These are phyloP conservation scores for Neomonachus schauinslandi DNA, from an alignment of 2,113 vertebrate genomes.

Conservation along the genomic window DNA sequence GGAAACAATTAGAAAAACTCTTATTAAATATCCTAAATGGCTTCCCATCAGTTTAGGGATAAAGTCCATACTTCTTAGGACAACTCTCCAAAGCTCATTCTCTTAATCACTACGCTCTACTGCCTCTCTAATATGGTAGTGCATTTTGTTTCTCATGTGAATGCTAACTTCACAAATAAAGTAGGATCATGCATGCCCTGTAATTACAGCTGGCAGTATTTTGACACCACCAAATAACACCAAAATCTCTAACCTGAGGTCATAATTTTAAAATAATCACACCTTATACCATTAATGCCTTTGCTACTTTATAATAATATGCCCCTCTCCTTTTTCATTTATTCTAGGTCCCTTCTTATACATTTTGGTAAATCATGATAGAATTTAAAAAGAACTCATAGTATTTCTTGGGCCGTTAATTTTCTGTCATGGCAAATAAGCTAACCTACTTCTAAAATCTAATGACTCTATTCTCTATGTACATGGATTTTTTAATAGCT, in stretches of 20 bases:
- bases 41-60: background rate
- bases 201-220: background rate
- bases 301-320: background rate
- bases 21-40: background rate
- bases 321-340: background rate
- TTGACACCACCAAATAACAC: background rate
- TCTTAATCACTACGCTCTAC: background rate
- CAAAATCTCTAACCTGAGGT: background rate
- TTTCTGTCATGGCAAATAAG: conserved; percentile 38
- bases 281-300: background rate
- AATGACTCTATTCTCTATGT: background rate
- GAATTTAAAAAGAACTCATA: conserved; percentile 18
- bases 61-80: background rate
- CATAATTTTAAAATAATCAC: background rate
- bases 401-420: background rate
- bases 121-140: background rate
- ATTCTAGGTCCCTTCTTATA: background rate
- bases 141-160: conserved; percentile 35
- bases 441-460: background rate
- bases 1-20: background rate
- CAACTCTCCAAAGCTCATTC: background rate
- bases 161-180: background rate
- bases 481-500: background rate
- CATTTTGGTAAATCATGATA: background rate
- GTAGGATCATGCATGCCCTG: background rate